Percentiles rank a stretch among this genome's conserved stretches.
Conservation (phyloP, 2,888 invertebrate genomes). For the Anarsia innoxiella region DNA sequence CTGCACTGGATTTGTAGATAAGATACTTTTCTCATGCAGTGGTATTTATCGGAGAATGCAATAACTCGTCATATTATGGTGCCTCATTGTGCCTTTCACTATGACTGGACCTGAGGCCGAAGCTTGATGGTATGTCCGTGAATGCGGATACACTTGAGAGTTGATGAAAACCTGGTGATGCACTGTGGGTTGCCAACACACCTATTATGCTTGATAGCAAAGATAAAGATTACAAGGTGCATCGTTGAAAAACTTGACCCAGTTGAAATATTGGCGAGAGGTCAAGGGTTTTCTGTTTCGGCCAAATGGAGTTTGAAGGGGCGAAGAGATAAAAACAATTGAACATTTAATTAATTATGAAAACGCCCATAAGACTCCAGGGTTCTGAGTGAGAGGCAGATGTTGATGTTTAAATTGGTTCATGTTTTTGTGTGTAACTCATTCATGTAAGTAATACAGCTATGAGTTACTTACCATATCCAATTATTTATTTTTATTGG, state of each 20-base stretch:
- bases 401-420: slow-evolving; percentile 51
- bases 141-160: slow-evolving; percentile 70
- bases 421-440: slow-evolving; percentile 62
- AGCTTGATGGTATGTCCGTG: slow-evolving; percentile 73
- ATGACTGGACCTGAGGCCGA: slow-evolving; percentile 71
- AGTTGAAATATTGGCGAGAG: slow-evolving; percentile 60
- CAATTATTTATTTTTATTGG: slow-evolving; percentile 14
- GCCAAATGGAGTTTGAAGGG: slow-evolving; percentile 68
- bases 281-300: slow-evolving; percentile 76
- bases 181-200: slow-evolving; percentile 34
- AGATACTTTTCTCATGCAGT: slow-evolving; percentile 55
- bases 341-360: slow-evolving; percentile 30
- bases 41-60: slow-evolving; percentile 64
- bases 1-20: slow-evolving; percentile 66
- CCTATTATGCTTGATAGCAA: slow-evolving; percentile 9
- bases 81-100: slow-evolving; percentile 76
- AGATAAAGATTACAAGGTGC: slow-evolving; percentile 42
- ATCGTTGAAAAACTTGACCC: slow-evolving; percentile 75
- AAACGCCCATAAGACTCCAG: slow-evolving; percentile 67
- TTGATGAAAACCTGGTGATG: slow-evolving; percentile 73
- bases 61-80: slow-evolving; percentile 74
- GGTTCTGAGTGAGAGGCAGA: slow-evolving; percentile 74
- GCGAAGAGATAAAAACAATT: slow-evolving; percentile 38
- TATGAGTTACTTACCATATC: slow-evolving; percentile 66
- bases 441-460: slow-evolving; percentile 67